phyloP scores from a whole-genome alignment of 2,888 invertebrate species.

The Terebella lapidaria region DNA sequence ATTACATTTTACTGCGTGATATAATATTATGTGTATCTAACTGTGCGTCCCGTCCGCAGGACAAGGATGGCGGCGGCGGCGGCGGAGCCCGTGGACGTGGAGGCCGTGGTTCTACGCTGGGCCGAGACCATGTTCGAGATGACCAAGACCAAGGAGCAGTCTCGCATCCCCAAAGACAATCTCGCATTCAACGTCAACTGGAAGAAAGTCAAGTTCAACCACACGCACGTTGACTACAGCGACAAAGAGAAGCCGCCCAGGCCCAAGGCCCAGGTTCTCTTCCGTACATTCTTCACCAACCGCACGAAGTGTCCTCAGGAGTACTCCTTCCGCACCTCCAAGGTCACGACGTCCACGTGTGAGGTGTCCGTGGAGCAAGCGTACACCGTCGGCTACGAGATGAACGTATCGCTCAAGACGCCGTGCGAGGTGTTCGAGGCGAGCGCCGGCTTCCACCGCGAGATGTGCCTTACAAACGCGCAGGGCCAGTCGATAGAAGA shows the following conservation, averaged over 20 bases:
- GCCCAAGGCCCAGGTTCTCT: conserved; percentile 33
- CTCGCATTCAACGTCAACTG: conserved; percentile 41
- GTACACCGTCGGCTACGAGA: conserved; percentile 41
- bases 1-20: too few species aligned
- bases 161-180: conserved; percentile 24
- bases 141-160: conserved; percentile 42
- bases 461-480: conserved; percentile 47
- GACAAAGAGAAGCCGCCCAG: conserved; percentile 9
- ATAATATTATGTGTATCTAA: too few species aligned
- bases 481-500: conserved; percentile 48
- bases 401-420: conserved; percentile 39
- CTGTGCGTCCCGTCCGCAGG: too few species aligned
- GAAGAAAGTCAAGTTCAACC: conserved; percentile 39
- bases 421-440: conserved; percentile 52
- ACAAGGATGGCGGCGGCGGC: too few species aligned
- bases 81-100: conserved; percentile 41
- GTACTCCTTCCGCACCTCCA: conserved; percentile 29
- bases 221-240: conserved; percentile 33
- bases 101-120: conserved; percentile 50
- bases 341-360: conserved; percentile 39
- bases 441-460: conserved; percentile 51
- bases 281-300: conserved; percentile 30
- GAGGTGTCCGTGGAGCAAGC: conserved; percentile 28
- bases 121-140: conserved; percentile 48
- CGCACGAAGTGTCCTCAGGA: conserved; percentile 30